Base-by-base conservation (phyloP, 2,113 vertebrate genomes). In the Pterocles orientalis region DNA sequence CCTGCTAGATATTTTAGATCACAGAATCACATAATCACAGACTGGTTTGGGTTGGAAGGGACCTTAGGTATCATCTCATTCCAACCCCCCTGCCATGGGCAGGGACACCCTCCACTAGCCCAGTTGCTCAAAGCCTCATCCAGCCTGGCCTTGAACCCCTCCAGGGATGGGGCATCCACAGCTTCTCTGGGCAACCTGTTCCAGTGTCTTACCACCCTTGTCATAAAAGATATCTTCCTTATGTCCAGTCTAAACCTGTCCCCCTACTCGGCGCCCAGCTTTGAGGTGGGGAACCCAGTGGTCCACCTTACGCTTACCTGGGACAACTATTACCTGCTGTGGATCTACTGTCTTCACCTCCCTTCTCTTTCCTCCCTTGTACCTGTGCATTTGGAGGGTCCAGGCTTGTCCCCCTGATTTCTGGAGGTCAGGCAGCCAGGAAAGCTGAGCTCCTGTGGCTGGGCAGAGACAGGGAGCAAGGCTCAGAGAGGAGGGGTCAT, bases 401-500 rank as follows among this genome's bases (percentile, higher is more conserved):
- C 47, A 36, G 43, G 8, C 45, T 36, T 88, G 73, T 85, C 23
- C 18, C 39, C 39, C 60, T 5, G 3, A 47, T 53, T 95, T 84
- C 77, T 12, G 17, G 65, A 62, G 71, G 64, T n/a, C 64, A 61
- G 64, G 76, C 92, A 95, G 82, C 53, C 28, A 4, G 81, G 51
- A 95, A 97, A 96, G 97, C 91, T 93, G 88, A 97, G 96, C 45
- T 93, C 53, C 83, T 3, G 15, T 28, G 90, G 64, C 68, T 83
- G 90, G 86, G 91, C 92, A 94, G 79, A 54, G 61, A 92, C 92
- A 88, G 77, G 36, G 94, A 94, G 90, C 7, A 21, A 89, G 92
- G 86, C 86, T 88, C 45, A 7, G 83, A 93, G 96, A 92, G 97
- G 95, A 96, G 95, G 94, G 94, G 92, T 96, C 95, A 94, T 71